phyloP scores from a whole-genome alignment of 2,888 invertebrate genomes.

The Nymphalis polychloros region DNA sequence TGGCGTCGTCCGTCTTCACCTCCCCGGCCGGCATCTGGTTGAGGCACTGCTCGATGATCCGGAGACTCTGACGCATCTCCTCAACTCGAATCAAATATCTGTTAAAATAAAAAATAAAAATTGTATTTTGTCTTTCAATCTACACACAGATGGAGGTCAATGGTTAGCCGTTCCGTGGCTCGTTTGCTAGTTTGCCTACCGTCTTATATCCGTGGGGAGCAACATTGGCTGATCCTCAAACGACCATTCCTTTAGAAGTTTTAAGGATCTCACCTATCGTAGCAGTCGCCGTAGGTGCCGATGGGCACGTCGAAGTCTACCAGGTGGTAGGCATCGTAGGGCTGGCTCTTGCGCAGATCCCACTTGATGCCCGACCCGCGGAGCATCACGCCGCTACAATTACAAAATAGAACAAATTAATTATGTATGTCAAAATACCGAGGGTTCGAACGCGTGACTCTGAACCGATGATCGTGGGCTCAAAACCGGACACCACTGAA shows the following conservation, averaged over 20 bases:
- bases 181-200: no score
- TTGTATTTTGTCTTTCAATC: no score
- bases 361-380: conserved; percentile 99
- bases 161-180: no score
- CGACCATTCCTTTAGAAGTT: no score
- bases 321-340: conserved; percentile 97
- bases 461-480: no score
- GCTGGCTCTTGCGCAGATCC: conserved; percentile 97
- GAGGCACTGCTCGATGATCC: conserved; percentile 97
- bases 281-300: conserved; percentile 97
- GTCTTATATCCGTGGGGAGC: no score
- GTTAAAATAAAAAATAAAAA: neutral
- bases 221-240: no score
- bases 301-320: conserved; percentile 99
- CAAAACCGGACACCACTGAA: no score
- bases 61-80: conserved; percentile 97
- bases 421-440: no score
- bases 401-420: no score
- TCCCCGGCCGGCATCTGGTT: conserved; percentile 99
- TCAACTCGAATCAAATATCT: conserved; percentile 94
- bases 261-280: conserved; percentile 87
- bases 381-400: conserved; percentile 96
- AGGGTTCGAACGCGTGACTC: no score
- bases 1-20: conserved; percentile 96
- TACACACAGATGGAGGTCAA: no score